phyloP scores from a whole-genome alignment of 2,113 vertebrate genomes.

The Triplophysa tibetana region DNA sequence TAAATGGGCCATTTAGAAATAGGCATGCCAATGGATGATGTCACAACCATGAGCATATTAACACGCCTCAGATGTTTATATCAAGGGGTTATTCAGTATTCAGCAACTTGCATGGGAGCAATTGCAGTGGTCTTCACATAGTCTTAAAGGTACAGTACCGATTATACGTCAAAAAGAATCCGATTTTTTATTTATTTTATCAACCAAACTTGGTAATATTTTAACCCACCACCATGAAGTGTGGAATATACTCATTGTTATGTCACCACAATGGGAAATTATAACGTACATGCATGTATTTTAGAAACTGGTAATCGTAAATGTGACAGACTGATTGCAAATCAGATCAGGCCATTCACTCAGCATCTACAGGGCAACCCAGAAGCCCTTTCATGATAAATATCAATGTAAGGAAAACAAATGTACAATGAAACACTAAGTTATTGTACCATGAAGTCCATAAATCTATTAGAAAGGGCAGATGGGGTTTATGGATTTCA shows the following conservation, averaged over 20 bases:
- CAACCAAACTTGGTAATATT: too few species aligned
- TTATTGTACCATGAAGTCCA: conserved; percentile 70
- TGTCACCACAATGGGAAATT: neutral
- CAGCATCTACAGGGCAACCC: conserved; percentile 53
- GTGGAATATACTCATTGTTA: neutral
- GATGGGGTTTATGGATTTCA: conserved; percentile 59
- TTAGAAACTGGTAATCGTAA: conserved; percentile 25
- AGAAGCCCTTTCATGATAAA: conserved; percentile 65
- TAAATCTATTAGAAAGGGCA: conserved; percentile 75
- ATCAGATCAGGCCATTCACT: conserved; percentile 56
- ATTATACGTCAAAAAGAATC: too few species aligned
- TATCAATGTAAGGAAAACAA: conserved; percentile 64
- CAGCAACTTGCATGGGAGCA: too few species aligned
- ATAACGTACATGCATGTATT: neutral
- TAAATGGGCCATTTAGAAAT: too few species aligned
- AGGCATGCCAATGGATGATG: too few species aligned
- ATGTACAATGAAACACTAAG: conserved; percentile 63
- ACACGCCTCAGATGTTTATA: too few species aligned
- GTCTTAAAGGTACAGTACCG: too few species aligned
- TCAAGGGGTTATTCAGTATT: too few species aligned
- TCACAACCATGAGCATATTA: too few species aligned
- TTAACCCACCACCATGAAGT: too few species aligned
- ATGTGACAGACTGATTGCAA: conserved; percentile 45
- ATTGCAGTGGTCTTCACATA: too few species aligned
- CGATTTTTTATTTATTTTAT: too few species aligned